These are phyloP conservation scores for Microcebus lehilahytsara DNA, from an alignment of 2,113 vertebrate species.

Conservation along the genomic window DNA sequence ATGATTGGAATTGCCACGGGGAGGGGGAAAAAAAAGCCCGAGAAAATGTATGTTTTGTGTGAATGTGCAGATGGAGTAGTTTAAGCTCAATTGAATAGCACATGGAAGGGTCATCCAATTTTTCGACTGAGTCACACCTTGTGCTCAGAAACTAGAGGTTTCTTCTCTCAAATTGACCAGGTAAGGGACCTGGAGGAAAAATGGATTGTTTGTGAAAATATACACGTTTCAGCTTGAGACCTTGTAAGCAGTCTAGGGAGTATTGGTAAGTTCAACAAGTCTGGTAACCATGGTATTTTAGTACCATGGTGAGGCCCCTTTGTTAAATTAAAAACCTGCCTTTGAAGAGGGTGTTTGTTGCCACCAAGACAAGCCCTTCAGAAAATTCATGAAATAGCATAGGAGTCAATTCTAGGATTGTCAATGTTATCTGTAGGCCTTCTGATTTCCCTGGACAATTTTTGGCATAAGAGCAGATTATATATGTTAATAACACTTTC, in stretches of 20 bases:
- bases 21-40: not conserved
- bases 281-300: not conserved
- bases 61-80: not conserved
- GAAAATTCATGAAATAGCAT: not conserved
- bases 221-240: not conserved
- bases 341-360: not conserved
- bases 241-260: not conserved
- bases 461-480: not conserved
- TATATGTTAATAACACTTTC: not conserved
- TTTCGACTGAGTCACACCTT: not conserved
- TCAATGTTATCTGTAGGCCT: not conserved
- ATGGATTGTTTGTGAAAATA: not conserved
- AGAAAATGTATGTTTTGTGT: not conserved
- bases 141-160: not conserved
- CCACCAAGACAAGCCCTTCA: not conserved
- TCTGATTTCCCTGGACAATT: not conserved
- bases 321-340: not conserved
- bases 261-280: not conserved
- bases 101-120: not conserved
- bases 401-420: not conserved
- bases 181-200: not conserved
- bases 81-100: not conserved
- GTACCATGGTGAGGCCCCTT: rapidly evolving
- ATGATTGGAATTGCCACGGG: not conserved
- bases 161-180: not conserved